Conservation (phyloP, 2,113 vertebrate genomes). For the Atherinomorus stipes region DNA sequence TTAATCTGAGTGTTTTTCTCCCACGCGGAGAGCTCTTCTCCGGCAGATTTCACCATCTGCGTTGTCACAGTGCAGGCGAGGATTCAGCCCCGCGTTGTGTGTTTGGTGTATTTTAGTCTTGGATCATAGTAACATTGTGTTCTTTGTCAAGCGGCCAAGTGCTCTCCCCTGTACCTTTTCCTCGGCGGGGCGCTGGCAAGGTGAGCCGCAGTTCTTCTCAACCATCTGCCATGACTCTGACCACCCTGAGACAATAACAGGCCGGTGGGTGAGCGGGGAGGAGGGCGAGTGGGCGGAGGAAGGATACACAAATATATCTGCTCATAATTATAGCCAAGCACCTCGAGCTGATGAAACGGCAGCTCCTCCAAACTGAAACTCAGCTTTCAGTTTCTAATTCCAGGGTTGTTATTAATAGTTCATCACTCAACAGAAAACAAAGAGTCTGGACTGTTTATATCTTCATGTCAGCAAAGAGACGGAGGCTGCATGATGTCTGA, state of each 20-base stretch:
- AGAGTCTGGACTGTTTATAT: not conserved
- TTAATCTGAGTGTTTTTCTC: conserved; percentile 8
- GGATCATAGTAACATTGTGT: conserved; percentile 63
- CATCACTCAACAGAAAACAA: conserved; percentile 1
- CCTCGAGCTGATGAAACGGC: conserved; percentile 39
- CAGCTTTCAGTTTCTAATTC: conserved; percentile 30
- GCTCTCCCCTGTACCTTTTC: conserved; percentile 73
- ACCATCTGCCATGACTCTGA: conserved; percentile 79
- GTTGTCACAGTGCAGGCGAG: conserved; percentile 9
- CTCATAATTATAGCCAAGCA: conserved; percentile 61
- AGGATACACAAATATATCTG: conserved; percentile 68
- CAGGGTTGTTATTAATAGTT: conserved; percentile 39
- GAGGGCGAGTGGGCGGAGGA: conserved; percentile 62
- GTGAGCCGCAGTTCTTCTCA: conserved; percentile 72
- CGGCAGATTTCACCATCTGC: conserved; percentile 16
- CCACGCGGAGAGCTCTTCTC: not conserved
- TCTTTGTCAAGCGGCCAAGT: conserved; percentile 70
- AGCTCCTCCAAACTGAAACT: conserved; percentile 33
- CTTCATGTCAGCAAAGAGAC: not conserved
- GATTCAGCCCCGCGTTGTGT: not conserved
- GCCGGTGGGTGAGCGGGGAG: conserved; percentile 13
- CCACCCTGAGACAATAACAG: conserved; percentile 75
- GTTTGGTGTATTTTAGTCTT: conserved; percentile 38
- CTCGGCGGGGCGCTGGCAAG: conserved; percentile 50
- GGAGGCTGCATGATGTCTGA: too few relatives aligned